Evolutionary conservation across 35 echinoderm and acorn worm genomes (phyloP).

Genomic region (Stichopus chloronotus): DNA sequence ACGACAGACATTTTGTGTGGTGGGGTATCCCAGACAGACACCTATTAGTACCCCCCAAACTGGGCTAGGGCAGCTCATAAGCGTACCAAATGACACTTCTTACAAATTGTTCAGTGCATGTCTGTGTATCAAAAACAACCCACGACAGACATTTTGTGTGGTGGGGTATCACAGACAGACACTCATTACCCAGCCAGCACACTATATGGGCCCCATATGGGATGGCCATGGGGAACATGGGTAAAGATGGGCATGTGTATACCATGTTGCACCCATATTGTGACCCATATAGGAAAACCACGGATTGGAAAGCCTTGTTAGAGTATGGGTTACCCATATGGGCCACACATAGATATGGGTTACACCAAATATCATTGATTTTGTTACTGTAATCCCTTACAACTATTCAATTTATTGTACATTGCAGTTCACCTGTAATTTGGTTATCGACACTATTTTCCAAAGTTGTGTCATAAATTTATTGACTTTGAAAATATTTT

Average conservation of each 20-base stretch:
- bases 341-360: background rate
- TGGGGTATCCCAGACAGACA: no score
- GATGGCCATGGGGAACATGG: background rate
- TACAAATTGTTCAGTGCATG: no score
- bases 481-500: constrained; percentile 2
- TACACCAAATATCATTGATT: background rate
- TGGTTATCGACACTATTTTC: background rate
- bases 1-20: no score
- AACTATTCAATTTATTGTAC: background rate
- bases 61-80: no score
- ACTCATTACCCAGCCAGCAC: constrained; percentile 17
- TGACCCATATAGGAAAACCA: constrained; percentile 6
- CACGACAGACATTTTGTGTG: no score
- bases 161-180: no score
- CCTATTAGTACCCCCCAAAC: no score
- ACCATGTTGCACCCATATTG: background rate
- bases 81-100: no score
- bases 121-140: no score
- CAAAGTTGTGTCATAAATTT: background rate
- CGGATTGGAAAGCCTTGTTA: constrained; percentile 5
- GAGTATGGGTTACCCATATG: background rate
- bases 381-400: background rate
- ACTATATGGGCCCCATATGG: background rate
- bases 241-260: background rate
- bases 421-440: background rate